Evolutionary conservation across 92 coral and sea anemone species (phyloP).

Genomic region (Porites evermanni): DNA sequence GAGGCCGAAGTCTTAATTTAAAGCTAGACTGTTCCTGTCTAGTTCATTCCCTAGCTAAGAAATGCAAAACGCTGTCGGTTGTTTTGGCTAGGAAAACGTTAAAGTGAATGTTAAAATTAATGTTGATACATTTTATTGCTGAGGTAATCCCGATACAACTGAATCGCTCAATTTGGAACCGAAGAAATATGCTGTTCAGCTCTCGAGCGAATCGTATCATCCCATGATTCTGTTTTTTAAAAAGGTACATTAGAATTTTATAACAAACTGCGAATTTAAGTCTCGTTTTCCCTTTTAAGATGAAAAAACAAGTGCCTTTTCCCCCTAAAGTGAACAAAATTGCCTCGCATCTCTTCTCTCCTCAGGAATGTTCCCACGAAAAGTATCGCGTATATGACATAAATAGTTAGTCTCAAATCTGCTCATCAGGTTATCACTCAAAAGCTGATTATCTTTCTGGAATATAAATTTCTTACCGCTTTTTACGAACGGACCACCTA

Average conservation of each 20-base stretch:
- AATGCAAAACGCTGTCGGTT: not conserved
- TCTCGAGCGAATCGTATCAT: not conserved
- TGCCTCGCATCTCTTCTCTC: not conserved
- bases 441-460: constrained; percentile 31
- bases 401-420: not conserved
- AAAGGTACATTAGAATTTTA: not conserved
- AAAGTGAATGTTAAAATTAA: no score
- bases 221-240: not conserved
- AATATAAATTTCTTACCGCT: not conserved
- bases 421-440: constrained; percentile 21
- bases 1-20: no score
- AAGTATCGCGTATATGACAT: not conserved
- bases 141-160: no score
- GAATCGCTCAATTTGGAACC: no score
- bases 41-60: no score
- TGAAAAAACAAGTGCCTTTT: not conserved
- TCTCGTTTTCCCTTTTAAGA: not conserved
- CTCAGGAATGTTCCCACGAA: constrained; percentile 25
- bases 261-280: no score
- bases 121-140: no score
- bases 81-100: not conserved
- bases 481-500: constrained; percentile 18
- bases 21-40: no score
- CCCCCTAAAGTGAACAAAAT: not conserved
- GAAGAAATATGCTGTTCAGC: no score